Percentiles rank a stretch among this genome's conserved stretches.
Conservation (phyloP, 2,113 vertebrate genomes). For the Larimichthys crocea region DNA sequence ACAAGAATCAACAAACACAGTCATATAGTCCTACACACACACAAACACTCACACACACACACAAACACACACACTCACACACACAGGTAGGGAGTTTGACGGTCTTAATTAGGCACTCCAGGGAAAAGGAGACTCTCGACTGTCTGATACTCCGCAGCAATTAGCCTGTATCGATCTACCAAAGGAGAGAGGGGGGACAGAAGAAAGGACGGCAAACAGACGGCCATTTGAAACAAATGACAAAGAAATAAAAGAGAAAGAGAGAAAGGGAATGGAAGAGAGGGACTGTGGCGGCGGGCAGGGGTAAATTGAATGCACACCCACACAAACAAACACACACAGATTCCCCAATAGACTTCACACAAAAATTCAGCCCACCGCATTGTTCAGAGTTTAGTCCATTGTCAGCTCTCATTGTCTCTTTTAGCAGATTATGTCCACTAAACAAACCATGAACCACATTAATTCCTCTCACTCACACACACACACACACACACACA, state of each 20-base stretch:
- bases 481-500: not conserved
- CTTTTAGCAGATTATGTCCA: constrained; percentile 27
- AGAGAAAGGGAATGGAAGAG: not conserved
- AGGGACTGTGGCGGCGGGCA: too few relatives aligned
- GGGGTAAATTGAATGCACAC: not conserved
- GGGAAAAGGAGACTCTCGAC: constrained; percentile 54
- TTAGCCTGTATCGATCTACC: constrained; percentile 69
- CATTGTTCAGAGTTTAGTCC: constrained; percentile 30
- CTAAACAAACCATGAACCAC: not conserved
- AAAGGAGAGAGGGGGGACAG: constrained; percentile 1
- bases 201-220: constrained; percentile 1
- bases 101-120: constrained; percentile 61
- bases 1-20: not conserved
- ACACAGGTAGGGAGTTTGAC: constrained; percentile 32
- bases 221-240: not conserved
- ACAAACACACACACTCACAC: constrained; percentile 2
- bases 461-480: not conserved
- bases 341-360: constrained; percentile 1
- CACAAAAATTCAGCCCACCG: not conserved
- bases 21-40: not conserved
- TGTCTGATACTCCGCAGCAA: constrained; percentile 57
- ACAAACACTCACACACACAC: not conserved
- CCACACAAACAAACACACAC: not conserved
- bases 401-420: constrained; percentile 17
- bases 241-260: not conserved